These are phyloP conservation scores for Cichladusa arquata DNA, from an alignment of 2,113 vertebrate species.

Conservation along the genomic window DNA sequence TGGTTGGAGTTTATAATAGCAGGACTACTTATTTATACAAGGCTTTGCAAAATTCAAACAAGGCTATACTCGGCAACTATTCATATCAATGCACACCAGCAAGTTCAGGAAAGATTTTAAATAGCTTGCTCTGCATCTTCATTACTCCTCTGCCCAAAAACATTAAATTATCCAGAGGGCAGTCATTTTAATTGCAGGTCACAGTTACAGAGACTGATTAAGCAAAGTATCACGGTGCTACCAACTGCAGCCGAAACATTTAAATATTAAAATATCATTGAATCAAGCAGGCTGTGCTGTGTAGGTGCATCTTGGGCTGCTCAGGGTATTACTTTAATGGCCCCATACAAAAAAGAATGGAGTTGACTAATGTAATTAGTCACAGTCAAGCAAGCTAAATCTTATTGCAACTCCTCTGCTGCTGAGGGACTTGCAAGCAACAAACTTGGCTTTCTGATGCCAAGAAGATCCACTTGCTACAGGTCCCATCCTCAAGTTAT, in stretches of 20 bases:
- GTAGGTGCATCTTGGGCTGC: neutral
- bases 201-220: neutral
- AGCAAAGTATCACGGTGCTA: neutral
- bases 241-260: neutral
- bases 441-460: neutral
- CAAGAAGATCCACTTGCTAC: neutral
- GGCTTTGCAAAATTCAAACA: slow-evolving; percentile 20
- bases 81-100: neutral
- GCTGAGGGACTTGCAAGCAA: neutral
- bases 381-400: neutral
- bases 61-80: neutral
- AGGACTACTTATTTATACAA: neutral
- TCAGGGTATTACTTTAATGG: slow-evolving; percentile 19
- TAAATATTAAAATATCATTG: neutral
- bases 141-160: neutral
- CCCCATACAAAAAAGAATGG: neutral
- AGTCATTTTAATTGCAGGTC: neutral
- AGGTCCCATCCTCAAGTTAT: neutral
- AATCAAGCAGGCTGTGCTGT: neutral
- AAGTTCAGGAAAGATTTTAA: neutral
- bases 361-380: slow-evolving; percentile 17
- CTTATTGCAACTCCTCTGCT: neutral
- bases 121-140: neutral
- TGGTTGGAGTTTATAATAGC: neutral
- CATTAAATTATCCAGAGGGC: neutral